Evolutionary conservation across 2,113 vertebrate species (phyloP).

Genomic region (Pluvialis apricaria): DNA sequence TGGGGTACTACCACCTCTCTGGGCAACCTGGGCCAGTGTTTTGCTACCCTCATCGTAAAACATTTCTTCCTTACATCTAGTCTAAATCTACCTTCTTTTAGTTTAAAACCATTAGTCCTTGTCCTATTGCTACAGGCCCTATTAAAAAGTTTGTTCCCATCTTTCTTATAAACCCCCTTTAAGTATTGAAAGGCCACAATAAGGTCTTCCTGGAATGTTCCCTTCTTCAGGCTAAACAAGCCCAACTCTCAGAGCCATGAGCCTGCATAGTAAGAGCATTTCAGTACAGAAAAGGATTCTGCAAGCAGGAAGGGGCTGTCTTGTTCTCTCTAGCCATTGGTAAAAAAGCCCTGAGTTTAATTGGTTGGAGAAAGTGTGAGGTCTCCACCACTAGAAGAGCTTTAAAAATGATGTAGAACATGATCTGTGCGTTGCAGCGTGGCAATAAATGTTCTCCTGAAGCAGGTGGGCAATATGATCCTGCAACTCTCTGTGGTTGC

Average conservation of each 20-base stretch:
- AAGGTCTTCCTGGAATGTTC: background rate
- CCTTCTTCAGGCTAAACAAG: background rate
- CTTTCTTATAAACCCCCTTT: background rate
- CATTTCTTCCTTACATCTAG: background rate
- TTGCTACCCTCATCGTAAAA: background rate
- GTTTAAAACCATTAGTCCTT: background rate
- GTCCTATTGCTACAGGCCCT: rapidly evolving
- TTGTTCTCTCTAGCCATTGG: background rate
- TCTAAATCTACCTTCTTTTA: background rate
- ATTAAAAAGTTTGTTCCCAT: background rate
- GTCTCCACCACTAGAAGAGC: background rate
- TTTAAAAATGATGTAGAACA: background rate
- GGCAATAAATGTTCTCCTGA: background rate
- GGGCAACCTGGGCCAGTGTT: background rate
- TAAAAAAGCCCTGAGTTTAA: background rate
- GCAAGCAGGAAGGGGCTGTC: background rate
- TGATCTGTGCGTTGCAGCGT: background rate
- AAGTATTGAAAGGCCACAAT: rapidly evolving
- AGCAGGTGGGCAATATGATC: background rate
- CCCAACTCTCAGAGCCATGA: background rate
- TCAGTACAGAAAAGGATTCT: background rate
- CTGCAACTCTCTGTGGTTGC: background rate
- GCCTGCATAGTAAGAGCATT: background rate
- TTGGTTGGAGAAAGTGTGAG: background rate
- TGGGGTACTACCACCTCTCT: background rate